These are phyloP conservation scores for Agrotis puta DNA, from an alignment of 2,888 invertebrate genomes.

Conservation along the genomic window DNA sequence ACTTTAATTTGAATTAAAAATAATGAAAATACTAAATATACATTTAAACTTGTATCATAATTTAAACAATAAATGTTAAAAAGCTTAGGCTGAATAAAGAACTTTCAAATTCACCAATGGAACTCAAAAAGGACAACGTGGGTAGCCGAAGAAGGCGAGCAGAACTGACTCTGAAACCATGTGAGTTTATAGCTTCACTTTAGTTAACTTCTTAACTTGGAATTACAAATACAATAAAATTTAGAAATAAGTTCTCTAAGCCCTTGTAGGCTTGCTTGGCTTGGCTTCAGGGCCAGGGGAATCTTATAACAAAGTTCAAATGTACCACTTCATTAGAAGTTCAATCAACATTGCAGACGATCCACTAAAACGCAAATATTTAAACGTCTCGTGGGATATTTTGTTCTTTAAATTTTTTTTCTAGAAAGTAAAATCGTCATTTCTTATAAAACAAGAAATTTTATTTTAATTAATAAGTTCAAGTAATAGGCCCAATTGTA, in stretches of 20 bases:
- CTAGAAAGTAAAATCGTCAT: background rate
- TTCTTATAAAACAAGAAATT: background rate
- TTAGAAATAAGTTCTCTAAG: constrained; percentile 4
- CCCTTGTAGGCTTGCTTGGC: constrained; percentile 12
- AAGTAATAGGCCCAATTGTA: background rate
- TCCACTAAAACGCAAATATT: constrained; percentile 20
- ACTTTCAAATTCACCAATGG: too few relatives aligned
- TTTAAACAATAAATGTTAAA: background rate
- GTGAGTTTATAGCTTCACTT: background rate
- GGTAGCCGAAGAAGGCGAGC: background rate
- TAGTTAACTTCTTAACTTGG: too few relatives aligned
- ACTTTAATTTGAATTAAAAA: too few relatives aligned
- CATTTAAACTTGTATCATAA: background rate
- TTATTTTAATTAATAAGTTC: background rate
- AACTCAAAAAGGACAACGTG: too few relatives aligned
- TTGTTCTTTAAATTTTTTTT: background rate
- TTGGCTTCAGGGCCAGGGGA: constrained; percentile 22
- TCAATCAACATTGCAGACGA: constrained; percentile 47
- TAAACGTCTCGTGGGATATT: constrained; percentile 9
- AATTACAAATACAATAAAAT: background rate
- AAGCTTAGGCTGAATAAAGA: too few relatives aligned
- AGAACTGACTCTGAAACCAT: too few relatives aligned
- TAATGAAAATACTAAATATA: background rate
- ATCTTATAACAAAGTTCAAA: constrained; percentile 31
- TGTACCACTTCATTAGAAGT: constrained; percentile 40